Percentiles rank a stretch among this genome's conserved stretches.
Evolutionary conservation across 2,113 vertebrate genomes (phyloP).

Genomic region (Tiliqua scincoides): DNA sequence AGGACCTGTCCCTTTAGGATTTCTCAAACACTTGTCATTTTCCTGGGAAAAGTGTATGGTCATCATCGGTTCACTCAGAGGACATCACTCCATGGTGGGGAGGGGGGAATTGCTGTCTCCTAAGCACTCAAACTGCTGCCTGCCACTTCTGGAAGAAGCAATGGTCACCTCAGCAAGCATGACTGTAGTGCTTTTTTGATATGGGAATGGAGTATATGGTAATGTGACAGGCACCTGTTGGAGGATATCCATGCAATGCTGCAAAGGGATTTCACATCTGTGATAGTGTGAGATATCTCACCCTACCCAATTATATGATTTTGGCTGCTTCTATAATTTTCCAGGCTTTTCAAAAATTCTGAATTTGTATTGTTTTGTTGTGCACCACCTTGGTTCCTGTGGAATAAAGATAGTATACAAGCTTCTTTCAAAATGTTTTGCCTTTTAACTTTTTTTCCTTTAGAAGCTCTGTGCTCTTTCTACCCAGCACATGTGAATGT

Average conservation of each 20-base stretch:
- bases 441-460: not conserved
- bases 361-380: no score
- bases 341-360: no score
- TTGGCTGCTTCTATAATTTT: no score
- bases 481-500: not conserved
- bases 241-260: not conserved
- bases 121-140: not conserved
- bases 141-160: not conserved
- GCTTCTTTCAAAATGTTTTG: not conserved
- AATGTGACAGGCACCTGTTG: not conserved
- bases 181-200: not conserved
- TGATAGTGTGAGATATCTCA: no score
- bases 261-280: no score
- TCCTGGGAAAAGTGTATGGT: not conserved
- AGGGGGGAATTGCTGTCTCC: not conserved
- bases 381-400: no score
- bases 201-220: not conserved
- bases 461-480: not conserved
- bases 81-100: not conserved
- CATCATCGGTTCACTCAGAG: not conserved
- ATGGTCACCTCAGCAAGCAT: not conserved
- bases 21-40: not conserved
- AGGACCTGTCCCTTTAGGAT: not conserved
- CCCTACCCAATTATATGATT: no score
- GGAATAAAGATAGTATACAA: no score